Conservation (phyloP, 2,888 invertebrate genomes). For the Malacosoma neustria region DNA sequence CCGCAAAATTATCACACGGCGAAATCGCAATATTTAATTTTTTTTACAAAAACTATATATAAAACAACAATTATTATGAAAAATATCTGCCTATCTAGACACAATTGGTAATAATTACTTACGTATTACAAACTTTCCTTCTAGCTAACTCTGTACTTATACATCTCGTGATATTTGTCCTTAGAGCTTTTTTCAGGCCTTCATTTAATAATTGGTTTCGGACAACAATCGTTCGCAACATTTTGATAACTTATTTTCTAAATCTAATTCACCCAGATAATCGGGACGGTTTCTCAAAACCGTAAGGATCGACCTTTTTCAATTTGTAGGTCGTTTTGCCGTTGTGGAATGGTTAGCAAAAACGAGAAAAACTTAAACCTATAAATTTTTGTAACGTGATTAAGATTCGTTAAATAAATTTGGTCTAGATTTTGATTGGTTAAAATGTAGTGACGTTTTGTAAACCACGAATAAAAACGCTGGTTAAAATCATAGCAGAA, state of each 20-base stretch:
- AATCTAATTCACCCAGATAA: conserved; percentile 52
- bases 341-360: too few relatives aligned
- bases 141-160: conserved; percentile 76
- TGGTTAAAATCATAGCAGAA: too few relatives aligned
- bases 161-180: conserved; percentile 76
- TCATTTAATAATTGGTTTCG: conserved; percentile 80
- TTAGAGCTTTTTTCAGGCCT: conserved; percentile 74
- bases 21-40: conserved; percentile 8
- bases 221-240: conserved; percentile 83
- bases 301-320: conserved; percentile 59
- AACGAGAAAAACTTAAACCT: too few relatives aligned
- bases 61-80: not conserved
- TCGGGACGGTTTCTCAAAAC: conserved; percentile 49
- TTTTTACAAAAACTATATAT: too few relatives aligned
- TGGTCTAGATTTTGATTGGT: too few relatives aligned
- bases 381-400: too few relatives aligned
- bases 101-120: conserved; percentile 28
- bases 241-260: conserved; percentile 37
- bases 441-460: too few relatives aligned
- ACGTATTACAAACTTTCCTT: conserved; percentile 77
- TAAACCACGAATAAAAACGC: too few relatives aligned
- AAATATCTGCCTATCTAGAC: not conserved
- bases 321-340: conserved; percentile 67
- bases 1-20: conserved; percentile 15
- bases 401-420: too few relatives aligned